phyloP scores from a whole-genome alignment of 64 coral and sea anemone genomes.

The Platygyra sinensis region DNA sequence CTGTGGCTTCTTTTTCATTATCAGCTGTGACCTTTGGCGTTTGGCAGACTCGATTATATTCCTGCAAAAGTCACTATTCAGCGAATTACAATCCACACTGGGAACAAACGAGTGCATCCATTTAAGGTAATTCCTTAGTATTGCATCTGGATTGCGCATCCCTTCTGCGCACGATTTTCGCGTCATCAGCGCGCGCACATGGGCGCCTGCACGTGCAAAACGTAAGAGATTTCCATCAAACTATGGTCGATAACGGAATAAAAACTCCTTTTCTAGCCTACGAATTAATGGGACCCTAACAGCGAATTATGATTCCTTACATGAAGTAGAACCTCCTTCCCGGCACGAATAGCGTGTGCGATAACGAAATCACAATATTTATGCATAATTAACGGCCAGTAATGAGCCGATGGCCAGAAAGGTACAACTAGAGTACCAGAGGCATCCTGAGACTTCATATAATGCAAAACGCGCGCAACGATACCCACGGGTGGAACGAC shows the following conservation, averaged over 20 bases:
- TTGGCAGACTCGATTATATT: too few species aligned
- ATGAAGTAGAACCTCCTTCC: background rate
- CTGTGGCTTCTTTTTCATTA: background rate
- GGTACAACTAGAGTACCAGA: slow-evolving; percentile 42
- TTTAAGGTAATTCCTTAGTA: too few species aligned
- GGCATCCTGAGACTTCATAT: slow-evolving; percentile 25
- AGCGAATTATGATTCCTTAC: slow-evolving; percentile 55
- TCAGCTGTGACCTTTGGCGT: background rate
- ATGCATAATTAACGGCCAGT: slow-evolving; percentile 51
- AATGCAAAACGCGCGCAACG: slow-evolving; percentile 30
- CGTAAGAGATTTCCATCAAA: too few species aligned
- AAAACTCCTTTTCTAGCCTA: slow-evolving; percentile 49
- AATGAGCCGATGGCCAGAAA: slow-evolving; percentile 68
- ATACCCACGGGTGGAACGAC: slow-evolving; percentile 35
- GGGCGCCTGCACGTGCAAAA: too few species aligned
- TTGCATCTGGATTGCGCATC: too few species aligned
- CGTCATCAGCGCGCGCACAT: too few species aligned
- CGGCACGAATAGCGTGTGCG: slow-evolving; percentile 13
- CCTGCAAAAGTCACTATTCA: too few species aligned
- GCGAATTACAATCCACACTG: too few species aligned
- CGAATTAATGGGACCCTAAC: slow-evolving; percentile 32
- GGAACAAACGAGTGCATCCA: too few species aligned
- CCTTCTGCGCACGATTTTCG: too few species aligned
- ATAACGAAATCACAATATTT: too few species aligned
- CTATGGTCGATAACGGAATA: too few species aligned